Conservation (phyloP, 2,888 invertebrate species). For the Eupsilia transversa region DNA sequence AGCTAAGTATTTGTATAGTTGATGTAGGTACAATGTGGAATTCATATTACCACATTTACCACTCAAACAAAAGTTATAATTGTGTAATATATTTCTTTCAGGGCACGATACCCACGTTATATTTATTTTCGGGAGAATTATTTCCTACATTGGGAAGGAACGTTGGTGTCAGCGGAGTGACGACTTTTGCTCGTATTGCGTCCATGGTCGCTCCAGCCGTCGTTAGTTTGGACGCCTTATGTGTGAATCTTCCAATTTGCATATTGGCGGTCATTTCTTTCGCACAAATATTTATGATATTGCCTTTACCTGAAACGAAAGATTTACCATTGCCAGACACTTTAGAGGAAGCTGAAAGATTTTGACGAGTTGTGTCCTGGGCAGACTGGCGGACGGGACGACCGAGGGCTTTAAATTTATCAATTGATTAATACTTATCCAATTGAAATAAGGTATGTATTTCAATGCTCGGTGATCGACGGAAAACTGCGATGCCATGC, state of each 20-base stretch:
- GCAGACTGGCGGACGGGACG: no score
- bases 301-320: slow-evolving; percentile 87
- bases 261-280: slow-evolving; percentile 78
- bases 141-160: slow-evolving; percentile 95
- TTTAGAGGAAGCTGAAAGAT: slow-evolving; percentile 83
- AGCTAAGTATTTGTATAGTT: no score
- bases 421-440: no score
- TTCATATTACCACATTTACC: neutral
- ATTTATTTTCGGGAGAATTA: slow-evolving; percentile 94
- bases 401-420: no score
- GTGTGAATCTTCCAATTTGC: slow-evolving; percentile 78
- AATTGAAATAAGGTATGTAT: no score
- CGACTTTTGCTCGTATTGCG: slow-evolving; percentile 94
- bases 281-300: slow-evolving; percentile 78
- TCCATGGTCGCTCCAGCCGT: slow-evolving; percentile 91
- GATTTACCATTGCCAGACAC: slow-evolving; percentile 88
- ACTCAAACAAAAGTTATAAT: neutral
- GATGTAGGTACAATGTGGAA: no score
- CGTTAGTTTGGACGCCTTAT: slow-evolving; percentile 76
- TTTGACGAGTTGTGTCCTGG: no score
- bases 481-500: no score
- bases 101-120: slow-evolving; percentile 91
- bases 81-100: slow-evolving; percentile 69
- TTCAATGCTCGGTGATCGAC: no score
- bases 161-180: slow-evolving; percentile 93